Evolutionary conservation across 2,113 vertebrate species (phyloP).

Genomic region (Brachyhypopomus gauderio): DNA sequence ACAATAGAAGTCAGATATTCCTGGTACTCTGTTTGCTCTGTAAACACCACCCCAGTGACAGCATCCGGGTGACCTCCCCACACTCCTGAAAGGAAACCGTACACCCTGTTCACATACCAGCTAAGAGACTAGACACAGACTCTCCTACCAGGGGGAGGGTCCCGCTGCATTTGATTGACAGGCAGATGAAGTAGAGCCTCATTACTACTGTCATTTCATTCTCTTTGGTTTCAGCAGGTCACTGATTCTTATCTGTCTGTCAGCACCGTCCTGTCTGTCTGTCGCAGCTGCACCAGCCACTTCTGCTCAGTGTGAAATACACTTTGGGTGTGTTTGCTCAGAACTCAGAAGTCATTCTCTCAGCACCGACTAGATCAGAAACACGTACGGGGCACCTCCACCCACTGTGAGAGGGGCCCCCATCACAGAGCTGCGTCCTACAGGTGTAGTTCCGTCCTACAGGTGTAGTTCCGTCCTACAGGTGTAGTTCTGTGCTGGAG

Average conservation of each 20-base stretch:
- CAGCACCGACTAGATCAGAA: too few relatives aligned
- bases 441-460: too few relatives aligned
- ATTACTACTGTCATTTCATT: conserved; percentile 46
- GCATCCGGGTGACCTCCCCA: conserved; percentile 20
- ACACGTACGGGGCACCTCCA: too few relatives aligned
- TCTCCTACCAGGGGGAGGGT: background rate
- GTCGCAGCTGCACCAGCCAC: background rate
- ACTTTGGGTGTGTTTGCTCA: background rate
- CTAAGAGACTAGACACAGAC: background rate
- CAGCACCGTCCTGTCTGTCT: background rate
- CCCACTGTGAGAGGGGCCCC: too few relatives aligned
- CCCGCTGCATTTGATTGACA: conserved; percentile 27
- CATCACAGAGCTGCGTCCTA: too few relatives aligned
- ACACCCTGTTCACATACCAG: background rate
- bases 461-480: too few relatives aligned
- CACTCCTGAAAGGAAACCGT: conserved; percentile 4
- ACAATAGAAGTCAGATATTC: conserved; percentile 16
- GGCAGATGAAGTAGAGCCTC: conserved; percentile 25
- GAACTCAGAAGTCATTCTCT: background rate
- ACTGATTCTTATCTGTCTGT: conserved; percentile 39
- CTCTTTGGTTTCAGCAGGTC: conserved; percentile 52
- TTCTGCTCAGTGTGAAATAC: background rate
- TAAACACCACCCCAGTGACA: background rate
- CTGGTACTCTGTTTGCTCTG: background rate
- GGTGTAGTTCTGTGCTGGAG: too few relatives aligned